These are phyloP conservation scores for Selenia dentaria DNA, from an alignment of 2,888 invertebrate species.

Conservation along the genomic window DNA sequence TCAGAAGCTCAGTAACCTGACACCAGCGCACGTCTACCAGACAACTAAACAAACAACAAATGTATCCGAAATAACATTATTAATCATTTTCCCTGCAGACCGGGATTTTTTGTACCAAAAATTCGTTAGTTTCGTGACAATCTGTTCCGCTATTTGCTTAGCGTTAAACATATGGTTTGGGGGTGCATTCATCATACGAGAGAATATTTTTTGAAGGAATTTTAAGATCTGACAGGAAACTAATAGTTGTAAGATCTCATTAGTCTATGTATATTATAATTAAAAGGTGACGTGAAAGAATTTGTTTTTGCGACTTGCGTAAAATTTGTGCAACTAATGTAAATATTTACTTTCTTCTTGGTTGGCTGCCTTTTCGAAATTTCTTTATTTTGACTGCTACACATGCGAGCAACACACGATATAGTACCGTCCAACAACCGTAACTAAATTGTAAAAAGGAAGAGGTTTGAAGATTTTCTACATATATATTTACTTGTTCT, in stretches of 20 bases:
- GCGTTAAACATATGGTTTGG: conserved; percentile 73
- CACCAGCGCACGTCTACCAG: conserved; percentile 53
- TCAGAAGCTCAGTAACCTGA: conserved; percentile 56
- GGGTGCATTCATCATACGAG: conserved; percentile 68
- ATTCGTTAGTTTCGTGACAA: conserved; percentile 81
- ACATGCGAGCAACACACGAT: too few species aligned
- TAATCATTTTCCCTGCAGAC: conserved; percentile 73
- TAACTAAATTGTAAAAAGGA: too few species aligned
- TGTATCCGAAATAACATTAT: conserved; percentile 80
- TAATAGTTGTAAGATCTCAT: conserved; percentile 52
- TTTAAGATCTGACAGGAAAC: conserved; percentile 51
- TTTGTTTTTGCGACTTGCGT: background rate
- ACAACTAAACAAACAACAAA: conserved; percentile 68
- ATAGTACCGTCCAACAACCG: too few species aligned
- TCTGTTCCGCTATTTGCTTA: conserved; percentile 84
- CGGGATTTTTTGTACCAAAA: conserved; percentile 62
- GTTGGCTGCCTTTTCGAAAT: too few species aligned
- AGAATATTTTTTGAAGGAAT: conserved; percentile 59
- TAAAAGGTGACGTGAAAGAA: conserved; percentile 1
- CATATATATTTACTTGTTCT: too few species aligned
- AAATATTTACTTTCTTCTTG: too few species aligned
- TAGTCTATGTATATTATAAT: conserved; percentile 33
- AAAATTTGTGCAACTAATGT: background rate
- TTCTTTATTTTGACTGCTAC: too few species aligned
- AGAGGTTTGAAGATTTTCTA: too few species aligned